Conservation (phyloP, 2,797 vertebrate genomes). For the Squalus acanthias region DNA sequence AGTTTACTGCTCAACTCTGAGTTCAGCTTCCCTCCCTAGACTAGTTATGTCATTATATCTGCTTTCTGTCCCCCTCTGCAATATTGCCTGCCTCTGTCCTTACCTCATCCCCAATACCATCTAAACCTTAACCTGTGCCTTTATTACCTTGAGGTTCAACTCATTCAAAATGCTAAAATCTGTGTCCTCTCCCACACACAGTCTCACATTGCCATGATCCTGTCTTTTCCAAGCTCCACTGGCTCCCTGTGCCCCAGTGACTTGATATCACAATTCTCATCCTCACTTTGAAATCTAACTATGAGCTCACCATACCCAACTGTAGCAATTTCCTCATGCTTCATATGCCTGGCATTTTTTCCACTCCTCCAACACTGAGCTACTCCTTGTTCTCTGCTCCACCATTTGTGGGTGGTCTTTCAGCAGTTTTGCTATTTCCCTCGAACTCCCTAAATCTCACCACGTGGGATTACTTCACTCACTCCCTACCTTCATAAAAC, state of each 20-base stretch:
- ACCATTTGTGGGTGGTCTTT: neutral
- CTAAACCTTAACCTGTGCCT: neutral
- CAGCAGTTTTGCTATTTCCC: neutral
- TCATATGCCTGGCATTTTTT: neutral
- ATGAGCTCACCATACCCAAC: neutral
- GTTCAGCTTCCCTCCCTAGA: neutral
- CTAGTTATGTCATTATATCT: neutral
- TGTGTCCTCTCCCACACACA: neutral
- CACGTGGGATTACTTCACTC: neutral
- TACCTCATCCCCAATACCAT: neutral
- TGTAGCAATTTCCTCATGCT: neutral
- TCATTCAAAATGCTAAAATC: neutral
- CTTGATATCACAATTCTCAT: neutral
- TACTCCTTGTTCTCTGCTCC: neutral
- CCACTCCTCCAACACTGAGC: neutral
- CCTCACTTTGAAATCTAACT: neutral
- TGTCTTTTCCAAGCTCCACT: neutral
- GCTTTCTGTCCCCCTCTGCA: neutral
- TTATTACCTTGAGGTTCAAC: neutral
- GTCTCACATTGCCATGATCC: neutral
- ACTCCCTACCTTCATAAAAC: neutral
- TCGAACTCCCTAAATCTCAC: neutral
- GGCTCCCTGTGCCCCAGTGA: too few species aligned
- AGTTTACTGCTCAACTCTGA: neutral
- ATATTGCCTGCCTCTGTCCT: neutral